A percentile compares a stretch with the other conserved stretches of the same genome.
phyloP scores from a whole-genome alignment of 2,113 vertebrate species.

The Peromyscus californicus region DNA sequence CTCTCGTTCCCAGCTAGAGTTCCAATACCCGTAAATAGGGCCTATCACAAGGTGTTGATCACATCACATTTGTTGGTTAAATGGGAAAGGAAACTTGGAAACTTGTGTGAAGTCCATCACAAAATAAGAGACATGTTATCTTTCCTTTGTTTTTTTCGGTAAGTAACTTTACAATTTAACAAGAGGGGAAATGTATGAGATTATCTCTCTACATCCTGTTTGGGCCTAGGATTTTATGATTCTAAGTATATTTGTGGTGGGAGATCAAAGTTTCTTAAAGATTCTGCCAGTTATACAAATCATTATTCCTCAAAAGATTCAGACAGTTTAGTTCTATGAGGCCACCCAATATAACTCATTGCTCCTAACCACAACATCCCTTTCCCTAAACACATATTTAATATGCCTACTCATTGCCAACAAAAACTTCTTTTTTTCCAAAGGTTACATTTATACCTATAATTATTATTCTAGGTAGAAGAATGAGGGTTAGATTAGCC shows the following conservation, averaged over 20 bases:
- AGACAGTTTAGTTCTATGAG: slow-evolving; percentile 68
- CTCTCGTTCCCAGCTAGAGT: background rate
- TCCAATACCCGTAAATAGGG: background rate
- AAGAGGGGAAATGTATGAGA: background rate
- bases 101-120: slow-evolving; percentile 44
- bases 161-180: slow-evolving; percentile 5
- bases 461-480: slow-evolving; percentile 64
- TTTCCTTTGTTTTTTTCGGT: slow-evolving; percentile 19
- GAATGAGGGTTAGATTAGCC: slow-evolving; percentile 62
- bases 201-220: slow-evolving; percentile 28
- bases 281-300: slow-evolving; percentile 72
- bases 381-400: slow-evolving; percentile 73
- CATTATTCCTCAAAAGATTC: slow-evolving; percentile 60
- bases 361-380: slow-evolving; percentile 53
- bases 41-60: background rate
- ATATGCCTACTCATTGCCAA: slow-evolving; percentile 58
- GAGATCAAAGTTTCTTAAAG: slow-evolving; percentile 71
- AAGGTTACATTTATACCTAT: slow-evolving; percentile 59
- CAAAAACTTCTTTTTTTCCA: slow-evolving; percentile 64
- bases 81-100: slow-evolving; percentile 8
- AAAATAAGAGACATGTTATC: slow-evolving; percentile 23
- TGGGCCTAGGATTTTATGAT: slow-evolving; percentile 65
- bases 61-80: slow-evolving; percentile 44
- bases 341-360: slow-evolving; percentile 68
- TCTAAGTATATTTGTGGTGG: slow-evolving; percentile 70